Evolutionary conservation across 2,888 invertebrate genomes (phyloP).

Genomic region (Diarsia dahlii): DNA sequence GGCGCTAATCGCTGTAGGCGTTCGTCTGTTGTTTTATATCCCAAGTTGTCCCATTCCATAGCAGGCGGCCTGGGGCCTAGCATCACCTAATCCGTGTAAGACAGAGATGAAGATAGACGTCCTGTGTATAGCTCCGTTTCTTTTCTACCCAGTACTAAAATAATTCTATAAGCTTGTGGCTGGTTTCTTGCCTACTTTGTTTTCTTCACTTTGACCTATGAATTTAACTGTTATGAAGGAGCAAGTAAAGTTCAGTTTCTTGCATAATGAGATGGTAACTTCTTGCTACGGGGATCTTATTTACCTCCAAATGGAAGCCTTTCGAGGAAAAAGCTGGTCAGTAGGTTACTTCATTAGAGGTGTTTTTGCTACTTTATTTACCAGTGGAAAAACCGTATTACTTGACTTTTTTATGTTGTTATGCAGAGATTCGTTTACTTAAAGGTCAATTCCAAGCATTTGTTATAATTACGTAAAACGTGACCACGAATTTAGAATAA

Average conservation of each 20-base stretch:
- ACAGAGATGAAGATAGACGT: not conserved
- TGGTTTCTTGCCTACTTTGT: conserved; percentile 21
- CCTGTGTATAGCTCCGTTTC: not conserved
- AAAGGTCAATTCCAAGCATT: conserved; percentile 3
- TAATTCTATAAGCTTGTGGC: not conserved
- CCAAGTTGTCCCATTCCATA: conserved; percentile 5
- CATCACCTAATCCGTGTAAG: not conserved
- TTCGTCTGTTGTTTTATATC: conserved; percentile 18
- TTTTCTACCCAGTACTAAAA: not conserved
- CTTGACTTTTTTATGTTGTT: conserved; percentile 8
- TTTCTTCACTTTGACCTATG: conserved; percentile 23
- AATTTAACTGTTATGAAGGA: conserved; percentile 25
- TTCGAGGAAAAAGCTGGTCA: conserved; percentile 5
- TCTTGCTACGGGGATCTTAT: conserved; percentile 4
- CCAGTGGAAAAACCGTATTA: not conserved
- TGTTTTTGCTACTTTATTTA: conserved; percentile 16
- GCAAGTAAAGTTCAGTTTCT: conserved; percentile 14
- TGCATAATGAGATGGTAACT: conserved; percentile 18
- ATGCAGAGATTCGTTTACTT: not conserved
- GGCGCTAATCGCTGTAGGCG: conserved; percentile 27
- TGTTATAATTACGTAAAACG: not conserved
- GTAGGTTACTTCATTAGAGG: not conserved
- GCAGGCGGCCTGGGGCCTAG: conserved; percentile 2
- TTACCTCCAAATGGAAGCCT: not conserved
- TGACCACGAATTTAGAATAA: conserved; percentile 7